phyloP scores from a whole-genome alignment of 37 sponge, comb jelly and placozoan species.

The Aplysina aerophoba region DNA sequence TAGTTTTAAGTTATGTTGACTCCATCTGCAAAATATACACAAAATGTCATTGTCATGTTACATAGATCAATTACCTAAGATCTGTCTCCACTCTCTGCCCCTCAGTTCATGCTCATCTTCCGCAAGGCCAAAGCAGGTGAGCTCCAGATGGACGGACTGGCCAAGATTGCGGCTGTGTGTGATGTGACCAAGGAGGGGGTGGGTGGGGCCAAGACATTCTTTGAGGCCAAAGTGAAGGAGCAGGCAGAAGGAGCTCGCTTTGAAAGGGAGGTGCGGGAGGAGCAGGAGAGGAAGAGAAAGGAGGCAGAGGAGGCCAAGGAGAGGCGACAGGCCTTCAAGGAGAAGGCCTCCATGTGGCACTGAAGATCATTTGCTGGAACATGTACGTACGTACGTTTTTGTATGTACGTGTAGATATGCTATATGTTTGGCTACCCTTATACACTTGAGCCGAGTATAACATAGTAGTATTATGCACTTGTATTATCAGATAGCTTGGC shows the following conservation, averaged over 20 bases:
- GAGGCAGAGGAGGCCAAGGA: conserved; percentile 78
- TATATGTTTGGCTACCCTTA: too few relatives aligned
- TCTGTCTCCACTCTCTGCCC: not conserved
- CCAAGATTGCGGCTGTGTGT: conserved; percentile 78
- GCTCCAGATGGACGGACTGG: conserved; percentile 78
- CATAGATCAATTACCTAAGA: not conserved
- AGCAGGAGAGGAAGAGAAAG: conserved; percentile 87
- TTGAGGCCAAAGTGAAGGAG: conserved; percentile 88
- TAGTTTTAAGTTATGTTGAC: too few relatives aligned
- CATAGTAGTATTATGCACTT: too few relatives aligned
- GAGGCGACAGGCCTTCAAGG: conserved; percentile 85
- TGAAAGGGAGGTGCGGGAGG: conserved; percentile 88
- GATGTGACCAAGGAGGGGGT: conserved; percentile 90
- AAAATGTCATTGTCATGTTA: too few relatives aligned
- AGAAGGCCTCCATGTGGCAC: conserved; percentile 83
- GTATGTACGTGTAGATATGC: too few relatives aligned
- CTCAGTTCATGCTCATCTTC: conserved; percentile 91
- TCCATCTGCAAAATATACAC: too few relatives aligned
- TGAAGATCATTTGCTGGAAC: not conserved
- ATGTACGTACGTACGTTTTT: too few relatives aligned
- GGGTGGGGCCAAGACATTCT: conserved; percentile 89
- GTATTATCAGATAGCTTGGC: too few relatives aligned
- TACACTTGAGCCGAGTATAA: too few relatives aligned
- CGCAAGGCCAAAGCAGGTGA: conserved; percentile 79
- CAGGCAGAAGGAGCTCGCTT: conserved; percentile 68